Evolutionary conservation across 2,113 vertebrate genomes (phyloP), one percentile per base, ranked within the genome.

Genomic region (Morone chrysops): DNA sequence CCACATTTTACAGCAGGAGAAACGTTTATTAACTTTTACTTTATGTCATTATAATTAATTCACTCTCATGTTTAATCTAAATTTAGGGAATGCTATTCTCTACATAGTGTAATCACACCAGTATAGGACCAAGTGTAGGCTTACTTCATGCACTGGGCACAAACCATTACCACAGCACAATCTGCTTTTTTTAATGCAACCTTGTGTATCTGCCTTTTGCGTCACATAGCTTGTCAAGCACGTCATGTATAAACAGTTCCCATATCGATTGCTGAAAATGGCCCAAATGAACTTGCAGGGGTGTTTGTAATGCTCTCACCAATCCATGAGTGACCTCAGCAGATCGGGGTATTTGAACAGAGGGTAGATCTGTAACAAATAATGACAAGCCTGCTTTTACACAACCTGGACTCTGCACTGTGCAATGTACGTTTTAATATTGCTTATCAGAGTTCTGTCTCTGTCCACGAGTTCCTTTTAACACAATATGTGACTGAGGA

Each of bases 321-420:
- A 25, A 25, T 70, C 65, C 22, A 45, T 16, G 6, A 57, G 45
- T 82, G 78, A 90, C 48, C 51, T 84, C 69, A 85, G 48, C 38
- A 85, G 63, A 87, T 71, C 71, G 14, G 51, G 73, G 0, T 79
- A 14, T 74, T 75, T 81, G 38, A 85, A 72, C 36, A 10, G 0
- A 70, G 31, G 20, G 18, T 75, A 54, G 47, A 73, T 83, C 59
- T 81, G 43, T 66, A 40, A 70, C 45, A 40, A 81, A 70, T 56
- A 70, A 61, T 56, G 16, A 70, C 67, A 51, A 71, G 78, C 11
- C 20, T 50, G 11, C 41, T 67, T 84, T 95, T 95, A 73, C 92
- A 87, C 91, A 95, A 94, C 40, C 65, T 70, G 88, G 82, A 93
- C 93, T 90, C 67, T 92, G 89, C 53, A 85, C 92, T 18, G 86